Percentiles rank a stretch among this genome's conserved stretches.
Evolutionary conservation across 2,113 vertebrate genomes (phyloP).

Genomic region (Microcebus ravelobensis): DNA sequence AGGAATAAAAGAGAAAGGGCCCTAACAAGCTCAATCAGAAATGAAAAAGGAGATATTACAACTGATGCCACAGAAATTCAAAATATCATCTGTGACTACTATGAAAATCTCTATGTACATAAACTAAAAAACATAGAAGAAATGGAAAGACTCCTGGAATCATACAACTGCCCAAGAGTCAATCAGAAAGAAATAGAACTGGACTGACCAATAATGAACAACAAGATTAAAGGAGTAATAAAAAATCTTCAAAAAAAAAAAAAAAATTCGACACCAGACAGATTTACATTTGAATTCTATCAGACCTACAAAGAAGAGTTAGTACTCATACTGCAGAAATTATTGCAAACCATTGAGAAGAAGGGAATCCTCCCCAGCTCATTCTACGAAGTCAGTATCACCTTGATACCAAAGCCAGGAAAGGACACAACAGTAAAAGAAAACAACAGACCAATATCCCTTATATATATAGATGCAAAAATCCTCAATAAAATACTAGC

Average conservation of each 20-base stretch:
- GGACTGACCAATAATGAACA: background rate
- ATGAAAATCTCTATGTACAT: background rate
- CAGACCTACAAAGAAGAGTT: no score
- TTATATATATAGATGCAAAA: background rate
- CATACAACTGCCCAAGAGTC: background rate
- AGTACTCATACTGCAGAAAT: background rate
- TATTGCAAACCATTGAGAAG: background rate
- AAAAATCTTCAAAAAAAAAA: background rate
- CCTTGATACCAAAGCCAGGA: background rate
- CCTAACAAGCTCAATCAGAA: background rate
- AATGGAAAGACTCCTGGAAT: background rate
- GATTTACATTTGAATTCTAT: background rate
- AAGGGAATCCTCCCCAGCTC: background rate
- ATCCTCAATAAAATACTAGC: background rate
- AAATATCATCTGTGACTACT: background rate
- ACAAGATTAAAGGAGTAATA: background rate
- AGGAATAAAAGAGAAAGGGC: background rate
- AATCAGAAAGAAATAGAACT: background rate
- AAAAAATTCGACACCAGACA: background rate
- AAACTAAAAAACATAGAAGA: background rate
- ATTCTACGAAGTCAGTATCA: background rate
- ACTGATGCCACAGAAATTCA: background rate
- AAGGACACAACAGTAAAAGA: background rate
- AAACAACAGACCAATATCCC: background rate
- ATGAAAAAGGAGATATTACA: background rate